Evolutionary conservation across 2,888 invertebrate species (phyloP).

Genomic region (Phaedon cochleariae): DNA sequence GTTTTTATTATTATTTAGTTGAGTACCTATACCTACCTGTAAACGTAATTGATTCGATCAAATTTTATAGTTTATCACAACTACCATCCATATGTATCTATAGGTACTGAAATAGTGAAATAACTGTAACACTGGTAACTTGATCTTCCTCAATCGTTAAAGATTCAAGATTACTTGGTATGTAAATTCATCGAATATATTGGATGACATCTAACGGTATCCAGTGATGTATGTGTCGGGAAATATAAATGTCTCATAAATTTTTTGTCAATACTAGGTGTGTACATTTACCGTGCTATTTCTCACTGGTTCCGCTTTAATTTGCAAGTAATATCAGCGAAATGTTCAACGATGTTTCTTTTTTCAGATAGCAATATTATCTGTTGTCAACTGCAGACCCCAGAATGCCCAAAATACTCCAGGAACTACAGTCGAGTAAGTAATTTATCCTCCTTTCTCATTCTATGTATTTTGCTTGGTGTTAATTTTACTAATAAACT

Average conservation of each 20-base stretch:
- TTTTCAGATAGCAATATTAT: conserved; percentile 45
- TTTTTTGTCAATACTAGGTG: not conserved
- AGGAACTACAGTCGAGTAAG: conserved; percentile 47
- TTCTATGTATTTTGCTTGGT: conserved; percentile 18
- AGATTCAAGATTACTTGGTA: not conserved
- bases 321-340: not conserved
- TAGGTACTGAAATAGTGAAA: too few species aligned
- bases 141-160: not conserved
- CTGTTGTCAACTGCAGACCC: conserved; percentile 44
- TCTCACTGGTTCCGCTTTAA: not conserved
- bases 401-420: conserved; percentile 36
- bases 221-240: not conserved
- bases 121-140: too few species aligned
- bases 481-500: conserved; percentile 43
- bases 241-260: not conserved
- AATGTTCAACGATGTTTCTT: not conserved
- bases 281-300: not conserved
- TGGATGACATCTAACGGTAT: not conserved
- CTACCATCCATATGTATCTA: too few species aligned
- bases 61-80: too few species aligned
- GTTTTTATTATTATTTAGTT: too few species aligned
- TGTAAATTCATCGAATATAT: not conserved
- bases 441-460: conserved; percentile 34
- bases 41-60: too few species aligned
- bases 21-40: too few species aligned